These are phyloP conservation scores for Halocynthia aurantium DNA, from an alignment of 23 tunicate species.

Conservation along the genomic window DNA sequence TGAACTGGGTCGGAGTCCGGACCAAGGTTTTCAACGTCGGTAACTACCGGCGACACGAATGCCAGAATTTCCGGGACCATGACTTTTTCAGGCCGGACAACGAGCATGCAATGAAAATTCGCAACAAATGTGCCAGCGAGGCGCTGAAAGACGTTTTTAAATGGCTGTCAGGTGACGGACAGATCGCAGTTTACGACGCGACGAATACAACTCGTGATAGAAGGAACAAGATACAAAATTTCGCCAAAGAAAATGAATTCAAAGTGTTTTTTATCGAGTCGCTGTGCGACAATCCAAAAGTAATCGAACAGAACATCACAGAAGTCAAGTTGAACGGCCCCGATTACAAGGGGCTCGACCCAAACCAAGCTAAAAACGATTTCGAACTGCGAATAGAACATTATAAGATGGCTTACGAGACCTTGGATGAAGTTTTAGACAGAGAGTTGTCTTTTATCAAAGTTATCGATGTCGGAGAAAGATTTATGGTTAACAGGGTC, in stretches of 20 bases:
- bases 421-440: slow-evolving; percentile 5
- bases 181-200: slow-evolving; percentile 26
- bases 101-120: slow-evolving; percentile 15
- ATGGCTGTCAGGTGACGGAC: not conserved
- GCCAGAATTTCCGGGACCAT: not conserved
- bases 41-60: slow-evolving; percentile 9
- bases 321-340: slow-evolving; percentile 30
- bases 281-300: slow-evolving; percentile 20
- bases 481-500: slow-evolving; percentile 13
- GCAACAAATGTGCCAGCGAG: slow-evolving; percentile 15
- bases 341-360: slow-evolving; percentile 11
- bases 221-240: not conserved
- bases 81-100: slow-evolving; percentile 25
- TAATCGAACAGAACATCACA: slow-evolving; percentile 23
- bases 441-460: slow-evolving; percentile 21
- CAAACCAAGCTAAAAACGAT: not conserved
- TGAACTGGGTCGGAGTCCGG: slow-evolving; percentile 1
- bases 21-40: slow-evolving; percentile 24
- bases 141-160: slow-evolving; percentile 17
- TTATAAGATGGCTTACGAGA: slow-evolving; percentile 22
- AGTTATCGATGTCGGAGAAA: slow-evolving; percentile 14
- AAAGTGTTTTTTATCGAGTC: slow-evolving; percentile 27
- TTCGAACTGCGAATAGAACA: slow-evolving; percentile 7
- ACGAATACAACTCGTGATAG: slow-evolving; percentile 15
- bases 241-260: slow-evolving; percentile 2